Conservation (phyloP, 23 tunicate genomes). For the Clavelina lepadiformis region DNA sequence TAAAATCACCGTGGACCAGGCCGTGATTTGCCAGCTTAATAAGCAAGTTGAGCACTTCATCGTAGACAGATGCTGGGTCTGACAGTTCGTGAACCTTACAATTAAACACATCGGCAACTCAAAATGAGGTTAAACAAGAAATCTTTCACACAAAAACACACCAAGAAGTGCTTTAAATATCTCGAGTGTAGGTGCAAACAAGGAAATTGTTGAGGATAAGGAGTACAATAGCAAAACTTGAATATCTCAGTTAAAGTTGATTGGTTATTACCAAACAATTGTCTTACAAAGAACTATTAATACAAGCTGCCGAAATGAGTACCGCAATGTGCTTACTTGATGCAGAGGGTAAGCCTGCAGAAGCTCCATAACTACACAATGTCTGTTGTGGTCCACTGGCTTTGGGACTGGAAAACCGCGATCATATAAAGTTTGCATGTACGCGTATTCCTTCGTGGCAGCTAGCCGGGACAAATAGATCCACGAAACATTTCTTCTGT, state of each 20-base stretch:
- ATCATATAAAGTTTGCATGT: slow-evolving; percentile 78
- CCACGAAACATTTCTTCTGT: slow-evolving; percentile 72
- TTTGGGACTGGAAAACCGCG: slow-evolving; percentile 93
- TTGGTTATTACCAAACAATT: too few relatives aligned
- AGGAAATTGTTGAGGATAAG: too few relatives aligned
- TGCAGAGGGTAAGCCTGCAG: slow-evolving; percentile 85
- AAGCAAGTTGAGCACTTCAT: slow-evolving; percentile 67
- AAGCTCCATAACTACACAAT: slow-evolving; percentile 88
- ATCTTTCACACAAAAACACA: too few relatives aligned
- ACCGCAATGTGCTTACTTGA: too few relatives aligned
- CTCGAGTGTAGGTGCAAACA: too few relatives aligned
- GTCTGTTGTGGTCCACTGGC: slow-evolving; percentile 88
- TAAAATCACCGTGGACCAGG: slow-evolving; percentile 93
- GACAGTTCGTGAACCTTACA: slow-evolving; percentile 65
- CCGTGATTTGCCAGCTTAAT: slow-evolving; percentile 81
- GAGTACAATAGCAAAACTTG: too few relatives aligned
- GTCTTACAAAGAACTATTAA: too few relatives aligned
- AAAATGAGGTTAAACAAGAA: too few relatives aligned
- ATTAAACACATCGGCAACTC: too few relatives aligned
- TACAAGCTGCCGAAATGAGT: too few relatives aligned
- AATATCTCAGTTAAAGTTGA: too few relatives aligned
- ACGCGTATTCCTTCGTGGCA: slow-evolving; percentile 89
- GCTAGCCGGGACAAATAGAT: slow-evolving; percentile 87
- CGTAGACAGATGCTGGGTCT: slow-evolving; percentile 50
- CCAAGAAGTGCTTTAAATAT: too few relatives aligned